Evolutionary conservation across 2,797 vertebrate species (phyloP).

Genomic region (Caiman crocodilus): DNA sequence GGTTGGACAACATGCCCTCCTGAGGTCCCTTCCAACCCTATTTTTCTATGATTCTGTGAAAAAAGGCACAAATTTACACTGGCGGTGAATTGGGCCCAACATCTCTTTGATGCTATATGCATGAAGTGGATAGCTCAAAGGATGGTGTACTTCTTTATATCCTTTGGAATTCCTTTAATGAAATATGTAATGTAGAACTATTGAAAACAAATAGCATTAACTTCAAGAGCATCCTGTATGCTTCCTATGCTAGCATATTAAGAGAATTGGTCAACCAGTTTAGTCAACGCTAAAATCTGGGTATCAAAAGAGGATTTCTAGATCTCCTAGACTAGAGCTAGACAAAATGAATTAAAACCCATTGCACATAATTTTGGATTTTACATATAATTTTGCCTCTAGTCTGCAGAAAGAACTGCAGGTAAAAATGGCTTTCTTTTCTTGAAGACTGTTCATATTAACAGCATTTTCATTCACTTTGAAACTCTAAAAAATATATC

Average conservation of each 20-base stretch:
- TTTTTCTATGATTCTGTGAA: no score
- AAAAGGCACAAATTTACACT: neutral
- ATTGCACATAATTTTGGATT: neutral
- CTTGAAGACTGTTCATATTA: neutral
- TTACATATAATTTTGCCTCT: slow-evolving; percentile 8
- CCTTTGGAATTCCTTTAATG: neutral
- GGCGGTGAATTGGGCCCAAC: neutral
- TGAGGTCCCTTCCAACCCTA: no score
- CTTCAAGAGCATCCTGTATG: neutral
- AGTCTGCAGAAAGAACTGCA: neutral
- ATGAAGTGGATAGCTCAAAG: slow-evolving; percentile 11
- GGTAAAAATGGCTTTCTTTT: neutral
- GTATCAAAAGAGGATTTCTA: neutral
- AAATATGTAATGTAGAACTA: neutral
- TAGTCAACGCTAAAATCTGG: neutral
- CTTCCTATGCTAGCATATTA: neutral
- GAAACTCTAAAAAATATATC: neutral
- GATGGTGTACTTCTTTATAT: neutral
- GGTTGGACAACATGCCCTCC: no score
- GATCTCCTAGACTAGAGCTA: neutral
- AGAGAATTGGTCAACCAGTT: neutral
- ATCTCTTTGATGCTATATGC: neutral
- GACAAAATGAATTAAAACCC: neutral
- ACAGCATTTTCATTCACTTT: neutral
- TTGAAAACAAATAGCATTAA: neutral